Base-by-base conservation (phyloP, 1,140 invertebrate genomes). In the Megathymus violae region DNA sequence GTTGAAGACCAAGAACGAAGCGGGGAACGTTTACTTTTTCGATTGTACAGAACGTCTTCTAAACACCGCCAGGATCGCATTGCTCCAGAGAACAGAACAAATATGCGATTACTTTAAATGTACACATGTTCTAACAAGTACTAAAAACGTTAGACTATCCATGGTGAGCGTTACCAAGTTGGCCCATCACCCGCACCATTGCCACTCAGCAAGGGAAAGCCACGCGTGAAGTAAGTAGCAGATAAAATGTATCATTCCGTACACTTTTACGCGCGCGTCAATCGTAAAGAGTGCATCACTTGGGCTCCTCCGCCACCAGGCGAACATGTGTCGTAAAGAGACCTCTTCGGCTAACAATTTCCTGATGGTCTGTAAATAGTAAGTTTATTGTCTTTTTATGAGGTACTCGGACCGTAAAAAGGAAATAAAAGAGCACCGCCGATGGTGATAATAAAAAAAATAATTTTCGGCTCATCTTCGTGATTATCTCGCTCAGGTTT, bases 361-460 rank as follows among this genome's bases (percentile, higher is more conserved):
- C 88, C 88, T 89, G 88, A 91, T 91, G 88, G 88, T 88, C 88
- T 91, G 88, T 91, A 91, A 91, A 91, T 91, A 91, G 86, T 91
- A 91, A 91, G 88, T 91, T 91, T 91, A 91, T 88, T 91, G 86
- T 89, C 84, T 89, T 91, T 89, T 91, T 91, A 91, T 91, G 88
- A 91, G 88, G 88, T 91, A 91, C 88, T 91, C 88, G 88, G 88
- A 88, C 88, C 88, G 88, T 91, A 91, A 91, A 91, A 91, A 91
- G 84, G 86, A 88, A 91, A 91, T 91, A 91, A 91, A 91, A 89
- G 88, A 87, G 88, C 85, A 88, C 88, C 86, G 86, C 88, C 88
- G 86, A 88, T 91, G 88, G 88, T 86, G 88, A 89, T 91, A 91
- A 91, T 91, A 91, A 91, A 91, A 91, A 91, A 91, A 91, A 91